These are phyloP conservation scores for Psephotus haematonotus DNA, from an alignment of 2,113 vertebrate genomes.

Conservation along the genomic window DNA sequence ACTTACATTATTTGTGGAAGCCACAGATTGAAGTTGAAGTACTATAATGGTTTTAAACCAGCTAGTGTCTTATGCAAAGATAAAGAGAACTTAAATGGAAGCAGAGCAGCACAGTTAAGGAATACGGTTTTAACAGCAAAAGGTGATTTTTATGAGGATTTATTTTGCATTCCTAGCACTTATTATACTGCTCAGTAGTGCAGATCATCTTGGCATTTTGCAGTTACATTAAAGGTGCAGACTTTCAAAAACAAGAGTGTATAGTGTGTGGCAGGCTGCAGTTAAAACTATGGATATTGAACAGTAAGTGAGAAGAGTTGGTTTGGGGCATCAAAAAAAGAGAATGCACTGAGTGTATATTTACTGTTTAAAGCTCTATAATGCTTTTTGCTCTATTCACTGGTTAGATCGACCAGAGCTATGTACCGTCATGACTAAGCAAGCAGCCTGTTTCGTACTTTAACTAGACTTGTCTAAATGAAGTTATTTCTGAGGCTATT, in stretches of 20 bases:
- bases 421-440: not conserved
- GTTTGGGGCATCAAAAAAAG: not conserved
- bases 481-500: not conserved
- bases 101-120: not conserved
- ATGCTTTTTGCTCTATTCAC: not conserved
- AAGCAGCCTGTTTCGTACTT: not conserved
- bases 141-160: not conserved
- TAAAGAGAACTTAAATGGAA: not conserved
- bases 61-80: not conserved
- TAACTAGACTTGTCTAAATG: not conserved
- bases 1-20: not conserved
- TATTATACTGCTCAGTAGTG: not conserved
- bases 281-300: not conserved
- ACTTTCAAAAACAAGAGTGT: not conserved
- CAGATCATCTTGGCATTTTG: not conserved
- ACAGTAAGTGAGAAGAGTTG: not conserved
- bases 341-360: not conserved
- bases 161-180: not conserved
- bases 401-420: not conserved
- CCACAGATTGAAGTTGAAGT: not conserved
- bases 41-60: not conserved
- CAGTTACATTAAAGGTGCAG: not conserved
- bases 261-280: not conserved
- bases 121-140: not conserved
- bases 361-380: not conserved